phyloP scores from a whole-genome alignment of 2,113 vertebrate species.

The Oreochromis tanganicae region DNA sequence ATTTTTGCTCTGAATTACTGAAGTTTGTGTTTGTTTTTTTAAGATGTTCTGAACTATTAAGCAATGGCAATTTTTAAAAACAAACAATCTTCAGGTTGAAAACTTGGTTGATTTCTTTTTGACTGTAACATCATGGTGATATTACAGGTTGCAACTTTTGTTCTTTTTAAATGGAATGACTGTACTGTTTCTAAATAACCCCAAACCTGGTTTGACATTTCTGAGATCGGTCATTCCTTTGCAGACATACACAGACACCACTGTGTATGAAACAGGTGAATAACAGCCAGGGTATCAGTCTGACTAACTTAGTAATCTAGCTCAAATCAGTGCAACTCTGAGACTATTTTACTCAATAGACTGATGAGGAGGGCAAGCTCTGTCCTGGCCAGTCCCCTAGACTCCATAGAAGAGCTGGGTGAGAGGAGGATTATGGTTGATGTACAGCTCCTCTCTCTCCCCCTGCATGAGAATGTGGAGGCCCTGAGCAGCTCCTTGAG shows the following conservation, averaged over 20 bases:
- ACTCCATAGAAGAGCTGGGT: background rate
- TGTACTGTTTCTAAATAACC: background rate
- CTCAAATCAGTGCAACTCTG: background rate
- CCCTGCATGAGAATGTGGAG: background rate
- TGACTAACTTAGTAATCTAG: background rate
- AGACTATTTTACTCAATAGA: background rate
- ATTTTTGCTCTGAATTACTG: background rate
- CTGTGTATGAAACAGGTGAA: background rate
- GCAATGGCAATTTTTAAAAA: background rate
- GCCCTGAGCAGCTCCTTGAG: background rate
- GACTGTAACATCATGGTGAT: rapidly evolving
- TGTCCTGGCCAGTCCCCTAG: background rate
- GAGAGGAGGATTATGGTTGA: background rate
- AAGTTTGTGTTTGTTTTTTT: background rate
- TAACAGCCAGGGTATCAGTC: background rate
- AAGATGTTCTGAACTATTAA: background rate
- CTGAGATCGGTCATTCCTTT: background rate
- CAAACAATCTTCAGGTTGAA: background rate
- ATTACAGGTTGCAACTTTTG: background rate
- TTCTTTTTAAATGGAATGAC: background rate
- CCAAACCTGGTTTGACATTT: background rate
- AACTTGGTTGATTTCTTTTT: background rate
- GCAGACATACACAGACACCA: background rate
- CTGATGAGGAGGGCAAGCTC: rapidly evolving
- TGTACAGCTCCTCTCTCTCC: background rate